Evolutionary conservation across 2,888 invertebrate genomes (phyloP), one percentile per base, ranked within the genome.

Genomic region (Parelbella ahira): DNA sequence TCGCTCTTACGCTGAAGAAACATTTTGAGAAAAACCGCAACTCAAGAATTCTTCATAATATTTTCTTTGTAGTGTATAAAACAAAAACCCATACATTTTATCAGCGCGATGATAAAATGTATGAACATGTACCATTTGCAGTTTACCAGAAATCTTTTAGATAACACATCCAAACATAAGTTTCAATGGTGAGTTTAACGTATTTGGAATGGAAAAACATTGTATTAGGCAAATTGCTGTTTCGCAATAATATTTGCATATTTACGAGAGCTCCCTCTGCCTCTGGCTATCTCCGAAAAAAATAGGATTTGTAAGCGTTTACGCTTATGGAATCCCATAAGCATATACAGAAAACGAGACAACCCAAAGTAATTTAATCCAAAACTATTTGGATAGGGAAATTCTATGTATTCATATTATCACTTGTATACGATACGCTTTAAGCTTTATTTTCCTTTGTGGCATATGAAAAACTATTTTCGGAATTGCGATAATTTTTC

Each of bases 201-300:
- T 36, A 36, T 36, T 29, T 36, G n/a, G 15, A 27, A 11, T 19
- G 30, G 24, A 30, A 30, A 39, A 30, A 30, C 24, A 39, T 39
- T 19, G 11, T 30, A 23, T 39, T 32, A 30, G 18, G 38, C 30
- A 39, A 39, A 39, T 24, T 19, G 24, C 23, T 10, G 7, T 24
- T 15, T 39, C 23, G 12, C 24, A n/a, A 18, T 38, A 30, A 30
- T 32, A 39, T 32, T 18, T 32, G 19, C 11, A 39, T 39, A 39
- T 39, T 39, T 39, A 39, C 24, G 30, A 39, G 23, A 23, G 3
- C 12, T 24, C 18, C 18, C 33, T 2, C 11, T 15, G 24, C 10
- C 18, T 15, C 10, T 23, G 23, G 38, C 15, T 30, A 32, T 39
- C 24, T 19, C 12, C 28, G 8, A 12, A 39, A 37, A 30, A 32